phyloP scores from a whole-genome alignment of 2,797 vertebrate species.

The Hyperoplus immaculatus region DNA sequence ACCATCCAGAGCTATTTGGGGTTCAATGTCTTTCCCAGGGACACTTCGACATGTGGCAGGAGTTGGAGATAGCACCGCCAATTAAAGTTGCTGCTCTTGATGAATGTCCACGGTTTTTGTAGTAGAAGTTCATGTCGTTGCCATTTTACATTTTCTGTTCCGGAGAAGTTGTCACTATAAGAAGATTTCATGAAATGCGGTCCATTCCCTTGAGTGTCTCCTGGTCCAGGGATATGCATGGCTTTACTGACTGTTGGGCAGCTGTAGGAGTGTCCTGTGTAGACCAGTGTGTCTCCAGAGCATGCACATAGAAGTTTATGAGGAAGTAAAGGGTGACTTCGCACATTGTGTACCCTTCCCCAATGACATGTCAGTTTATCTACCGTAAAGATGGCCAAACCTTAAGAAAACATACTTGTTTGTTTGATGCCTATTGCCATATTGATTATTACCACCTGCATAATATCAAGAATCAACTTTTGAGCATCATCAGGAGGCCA shows the following conservation, averaged over 20 bases:
- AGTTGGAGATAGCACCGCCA: neutral
- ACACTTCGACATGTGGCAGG: too few species aligned
- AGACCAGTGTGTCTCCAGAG: slow-evolving; percentile 8
- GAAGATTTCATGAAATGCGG: slow-evolving; percentile 54
- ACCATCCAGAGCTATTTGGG: too few species aligned
- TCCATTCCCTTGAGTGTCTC: slow-evolving; percentile 42
- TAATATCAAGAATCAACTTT: slow-evolving; percentile 53
- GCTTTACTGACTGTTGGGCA: slow-evolving; percentile 36
- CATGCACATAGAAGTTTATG: slow-evolving; percentile 9
- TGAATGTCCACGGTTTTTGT: slow-evolving; percentile 51
- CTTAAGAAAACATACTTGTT: neutral
- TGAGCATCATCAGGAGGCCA: slow-evolving; percentile 32
- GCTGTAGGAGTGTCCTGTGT: slow-evolving; percentile 37
- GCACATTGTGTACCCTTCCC: neutral
- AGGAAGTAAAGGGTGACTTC: slow-evolving; percentile 21
- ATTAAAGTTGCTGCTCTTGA: slow-evolving; percentile 59
- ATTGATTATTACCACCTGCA: slow-evolving; percentile 49
- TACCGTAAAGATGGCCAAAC: neutral
- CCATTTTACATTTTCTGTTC: slow-evolving; percentile 52
- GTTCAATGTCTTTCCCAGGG: too few species aligned
- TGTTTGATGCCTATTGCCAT: neutral
- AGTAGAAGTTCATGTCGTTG: slow-evolving; percentile 60
- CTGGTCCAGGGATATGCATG: slow-evolving; percentile 56
- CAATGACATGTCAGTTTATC: neutral
- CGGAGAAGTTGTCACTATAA: slow-evolving; percentile 49